Conservation (phyloP, 2,888 invertebrate species). For the Macrosoma leucophasiata region DNA sequence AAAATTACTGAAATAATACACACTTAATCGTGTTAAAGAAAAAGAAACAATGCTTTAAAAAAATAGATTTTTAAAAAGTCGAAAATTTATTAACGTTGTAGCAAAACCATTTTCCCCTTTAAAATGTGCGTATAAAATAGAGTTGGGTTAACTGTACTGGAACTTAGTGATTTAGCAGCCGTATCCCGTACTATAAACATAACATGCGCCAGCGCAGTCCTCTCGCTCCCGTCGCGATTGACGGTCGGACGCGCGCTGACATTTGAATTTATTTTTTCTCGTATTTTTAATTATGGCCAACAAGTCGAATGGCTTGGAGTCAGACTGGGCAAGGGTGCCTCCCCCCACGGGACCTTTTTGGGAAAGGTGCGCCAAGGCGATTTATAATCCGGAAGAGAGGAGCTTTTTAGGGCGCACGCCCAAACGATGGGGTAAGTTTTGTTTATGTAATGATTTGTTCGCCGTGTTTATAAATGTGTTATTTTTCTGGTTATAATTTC, state of each 20-base stretch:
- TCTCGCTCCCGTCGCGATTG: slow-evolving; percentile 26
- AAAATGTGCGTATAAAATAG: too few relatives aligned
- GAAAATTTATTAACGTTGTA: too few relatives aligned
- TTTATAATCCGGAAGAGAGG: slow-evolving; percentile 57
- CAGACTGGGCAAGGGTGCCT: slow-evolving; percentile 56
- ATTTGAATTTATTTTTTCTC: slow-evolving; percentile 6
- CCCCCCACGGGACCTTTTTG: slow-evolving; percentile 41
- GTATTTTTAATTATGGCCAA: slow-evolving; percentile 34
- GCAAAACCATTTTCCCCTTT: too few relatives aligned
- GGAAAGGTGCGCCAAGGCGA: slow-evolving; percentile 38
- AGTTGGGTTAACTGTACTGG: neutral
- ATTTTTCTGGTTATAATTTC: too few relatives aligned
- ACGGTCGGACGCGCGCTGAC: slow-evolving; percentile 29
- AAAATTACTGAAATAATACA: too few relatives aligned
- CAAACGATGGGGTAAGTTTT: slow-evolving; percentile 62
- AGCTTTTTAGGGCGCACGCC: slow-evolving; percentile 61
- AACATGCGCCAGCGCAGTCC: slow-evolving; percentile 32
- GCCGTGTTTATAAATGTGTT: too few relatives aligned
- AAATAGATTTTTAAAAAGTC: too few relatives aligned
- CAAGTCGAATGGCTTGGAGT: slow-evolving; percentile 53
- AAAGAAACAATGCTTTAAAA: too few relatives aligned
- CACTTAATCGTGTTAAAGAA: too few relatives aligned
- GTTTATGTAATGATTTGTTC: too few relatives aligned
- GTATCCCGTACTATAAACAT: too few relatives aligned
- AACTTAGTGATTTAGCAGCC: neutral